Percentiles rank a stretch among this genome's conserved stretches.
phyloP scores from a whole-genome alignment of 2,113 vertebrate genomes.

The Apteryx owenii region DNA sequence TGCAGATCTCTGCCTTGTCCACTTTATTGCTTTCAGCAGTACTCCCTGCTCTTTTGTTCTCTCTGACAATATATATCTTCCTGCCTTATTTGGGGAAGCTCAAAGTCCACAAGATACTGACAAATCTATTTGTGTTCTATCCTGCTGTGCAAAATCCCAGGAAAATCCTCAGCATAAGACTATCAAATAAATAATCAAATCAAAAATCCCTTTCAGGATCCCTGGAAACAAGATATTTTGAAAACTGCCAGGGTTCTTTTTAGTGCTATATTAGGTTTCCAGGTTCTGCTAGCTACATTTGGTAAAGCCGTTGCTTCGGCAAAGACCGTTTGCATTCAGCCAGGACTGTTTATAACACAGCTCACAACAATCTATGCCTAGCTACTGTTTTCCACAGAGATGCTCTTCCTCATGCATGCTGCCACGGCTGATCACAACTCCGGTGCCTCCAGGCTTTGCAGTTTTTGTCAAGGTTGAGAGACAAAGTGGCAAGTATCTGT shows the following conservation, averaged over 20 bases:
- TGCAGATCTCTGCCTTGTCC: background rate
- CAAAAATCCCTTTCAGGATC: background rate
- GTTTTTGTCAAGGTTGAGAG: background rate
- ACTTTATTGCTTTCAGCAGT: background rate
- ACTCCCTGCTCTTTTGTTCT: background rate
- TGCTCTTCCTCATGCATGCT: background rate
- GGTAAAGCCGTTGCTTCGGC: background rate
- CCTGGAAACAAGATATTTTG: background rate
- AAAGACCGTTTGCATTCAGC: background rate
- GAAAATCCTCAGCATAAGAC: background rate
- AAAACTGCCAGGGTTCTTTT: background rate
- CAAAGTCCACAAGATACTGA: background rate
- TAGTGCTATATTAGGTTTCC: background rate
- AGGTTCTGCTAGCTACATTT: background rate
- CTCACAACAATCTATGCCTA: fast-evolving
- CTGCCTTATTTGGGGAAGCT: background rate
- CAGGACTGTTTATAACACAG: background rate
- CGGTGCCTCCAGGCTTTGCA: background rate
- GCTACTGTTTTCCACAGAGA: background rate
- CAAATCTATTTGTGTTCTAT: background rate
- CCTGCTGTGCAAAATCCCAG: background rate
- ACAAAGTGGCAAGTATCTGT: conserved; percentile 42
- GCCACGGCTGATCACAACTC: background rate
- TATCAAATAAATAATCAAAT: background rate
- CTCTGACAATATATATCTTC: background rate